A percentile compares a stretch with the other conserved stretches of the same genome.
Evolutionary conservation across 2,113 vertebrate species (phyloP).

Genomic region (Cettia cetti): DNA sequence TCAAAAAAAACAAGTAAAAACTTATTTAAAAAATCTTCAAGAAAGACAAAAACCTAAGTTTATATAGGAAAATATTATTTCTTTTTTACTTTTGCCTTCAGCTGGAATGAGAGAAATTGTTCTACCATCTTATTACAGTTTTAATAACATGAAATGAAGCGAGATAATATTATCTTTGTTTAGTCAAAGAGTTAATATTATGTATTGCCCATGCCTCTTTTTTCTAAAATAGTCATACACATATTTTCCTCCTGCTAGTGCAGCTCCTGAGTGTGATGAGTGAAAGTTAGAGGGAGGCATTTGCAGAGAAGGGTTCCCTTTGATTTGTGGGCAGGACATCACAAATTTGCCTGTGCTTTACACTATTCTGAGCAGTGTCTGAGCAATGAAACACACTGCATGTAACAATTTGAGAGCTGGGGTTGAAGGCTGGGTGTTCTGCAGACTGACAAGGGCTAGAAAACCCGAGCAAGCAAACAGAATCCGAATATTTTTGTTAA

Average conservation of each 20-base stretch:
- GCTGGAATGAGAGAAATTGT: neutral
- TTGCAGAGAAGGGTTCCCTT: neutral
- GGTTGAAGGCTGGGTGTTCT: neutral
- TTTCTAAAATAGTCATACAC: neutral
- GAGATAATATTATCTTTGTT: neutral
- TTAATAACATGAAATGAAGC: neutral
- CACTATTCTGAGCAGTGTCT: neutral
- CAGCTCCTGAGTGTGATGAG: neutral
- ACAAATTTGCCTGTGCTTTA: neutral
- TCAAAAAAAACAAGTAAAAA: neutral
- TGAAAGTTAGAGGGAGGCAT: neutral
- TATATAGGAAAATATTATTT: neutral
- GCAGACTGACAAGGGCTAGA: neutral
- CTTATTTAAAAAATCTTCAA: neutral
- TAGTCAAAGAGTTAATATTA: neutral
- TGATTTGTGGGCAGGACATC: neutral
- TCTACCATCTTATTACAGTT: neutral
- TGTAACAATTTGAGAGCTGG: neutral
- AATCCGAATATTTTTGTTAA: neutral
- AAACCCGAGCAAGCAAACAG: neutral
- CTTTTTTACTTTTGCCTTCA: neutral
- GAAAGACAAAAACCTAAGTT: neutral
- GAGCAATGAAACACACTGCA: neutral
- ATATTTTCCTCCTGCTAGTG: neutral
- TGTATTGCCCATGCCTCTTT: neutral